Evolutionary conservation across 1,140 invertebrate species (phyloP).

Genomic region (Glomeris maerens): DNA sequence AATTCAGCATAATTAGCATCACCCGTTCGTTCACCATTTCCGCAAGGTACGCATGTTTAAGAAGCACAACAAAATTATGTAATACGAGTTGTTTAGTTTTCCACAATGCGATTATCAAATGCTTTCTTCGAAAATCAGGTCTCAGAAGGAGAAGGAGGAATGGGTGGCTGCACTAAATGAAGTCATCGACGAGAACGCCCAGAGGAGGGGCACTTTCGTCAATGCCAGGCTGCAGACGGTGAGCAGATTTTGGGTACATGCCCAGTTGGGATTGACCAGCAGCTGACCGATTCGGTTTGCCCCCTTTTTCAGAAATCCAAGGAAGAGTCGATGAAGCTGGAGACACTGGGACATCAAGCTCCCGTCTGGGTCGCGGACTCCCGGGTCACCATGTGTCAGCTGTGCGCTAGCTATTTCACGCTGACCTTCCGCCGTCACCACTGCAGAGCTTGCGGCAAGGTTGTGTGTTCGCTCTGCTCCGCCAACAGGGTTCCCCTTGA

Average conservation of each 20-base stretch:
- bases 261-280: too few relatives aligned
- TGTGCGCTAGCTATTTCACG: slow-evolving; percentile 54
- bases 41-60: slow-evolving; percentile 38
- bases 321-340: background rate
- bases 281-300: too few relatives aligned
- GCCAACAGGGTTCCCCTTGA: slow-evolving; percentile 48
- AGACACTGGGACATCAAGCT: slow-evolving; percentile 28
- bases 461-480: slow-evolving; percentile 54
- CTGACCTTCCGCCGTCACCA: slow-evolving; percentile 58
- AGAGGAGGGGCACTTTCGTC: slow-evolving; percentile 38
- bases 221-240: background rate
- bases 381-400: slow-evolving; percentile 54
- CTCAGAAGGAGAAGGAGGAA: slow-evolving; percentile 43
- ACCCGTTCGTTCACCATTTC: slow-evolving; percentile 51
- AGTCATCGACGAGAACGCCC: slow-evolving; percentile 44
- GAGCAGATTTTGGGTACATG: background rate
- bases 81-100: too few relatives aligned
- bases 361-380: slow-evolving; percentile 52
- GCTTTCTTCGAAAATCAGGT: slow-evolving; percentile 25
- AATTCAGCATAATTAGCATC: slow-evolving; percentile 45
- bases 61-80: background rate
- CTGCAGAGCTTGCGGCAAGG: slow-evolving; percentile 58
- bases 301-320: background rate
- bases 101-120: too few relatives aligned
- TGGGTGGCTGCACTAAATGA: slow-evolving; percentile 48